These are phyloP conservation scores for Prunella himalayana DNA, from an alignment of 2,113 vertebrate genomes.

Conservation along the genomic window DNA sequence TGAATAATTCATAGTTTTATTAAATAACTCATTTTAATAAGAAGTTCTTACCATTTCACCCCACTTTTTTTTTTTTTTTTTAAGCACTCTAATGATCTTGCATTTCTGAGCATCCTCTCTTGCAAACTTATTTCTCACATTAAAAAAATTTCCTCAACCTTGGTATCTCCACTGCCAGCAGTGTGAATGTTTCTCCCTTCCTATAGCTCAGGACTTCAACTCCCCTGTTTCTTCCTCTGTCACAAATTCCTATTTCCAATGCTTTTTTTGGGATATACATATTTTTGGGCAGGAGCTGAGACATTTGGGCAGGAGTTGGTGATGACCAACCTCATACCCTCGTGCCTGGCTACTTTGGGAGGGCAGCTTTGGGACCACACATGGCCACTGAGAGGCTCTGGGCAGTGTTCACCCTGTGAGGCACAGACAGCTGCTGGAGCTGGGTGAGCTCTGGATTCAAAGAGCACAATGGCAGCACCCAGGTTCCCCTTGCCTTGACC, in stretches of 20 bases:
- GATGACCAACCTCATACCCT: background rate
- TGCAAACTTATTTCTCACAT: background rate
- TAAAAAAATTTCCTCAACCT: background rate
- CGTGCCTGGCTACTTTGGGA: rapidly evolving
- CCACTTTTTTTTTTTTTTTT: background rate
- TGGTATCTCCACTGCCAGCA: background rate
- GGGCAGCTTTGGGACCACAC: background rate
- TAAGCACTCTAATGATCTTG: background rate
- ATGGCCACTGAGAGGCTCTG: background rate
- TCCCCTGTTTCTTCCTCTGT: background rate
- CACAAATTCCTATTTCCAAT: background rate
- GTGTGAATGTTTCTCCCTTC: background rate
- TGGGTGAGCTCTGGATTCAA: rapidly evolving
- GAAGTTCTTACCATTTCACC: background rate
- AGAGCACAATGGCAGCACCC: background rate
- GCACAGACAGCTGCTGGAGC: background rate
- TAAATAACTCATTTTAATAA: constrained; percentile 19
- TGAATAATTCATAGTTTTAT: constrained; percentile 20
- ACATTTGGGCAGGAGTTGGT: background rate
- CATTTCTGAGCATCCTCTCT: background rate
- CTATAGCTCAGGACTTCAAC: background rate
- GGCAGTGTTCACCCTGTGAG: background rate
- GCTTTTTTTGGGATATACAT: background rate
- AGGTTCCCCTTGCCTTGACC: background rate
- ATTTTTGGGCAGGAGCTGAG: background rate